These are phyloP conservation scores for Labeo rohita DNA, from an alignment of 2,113 vertebrate species.

Conservation along the genomic window DNA sequence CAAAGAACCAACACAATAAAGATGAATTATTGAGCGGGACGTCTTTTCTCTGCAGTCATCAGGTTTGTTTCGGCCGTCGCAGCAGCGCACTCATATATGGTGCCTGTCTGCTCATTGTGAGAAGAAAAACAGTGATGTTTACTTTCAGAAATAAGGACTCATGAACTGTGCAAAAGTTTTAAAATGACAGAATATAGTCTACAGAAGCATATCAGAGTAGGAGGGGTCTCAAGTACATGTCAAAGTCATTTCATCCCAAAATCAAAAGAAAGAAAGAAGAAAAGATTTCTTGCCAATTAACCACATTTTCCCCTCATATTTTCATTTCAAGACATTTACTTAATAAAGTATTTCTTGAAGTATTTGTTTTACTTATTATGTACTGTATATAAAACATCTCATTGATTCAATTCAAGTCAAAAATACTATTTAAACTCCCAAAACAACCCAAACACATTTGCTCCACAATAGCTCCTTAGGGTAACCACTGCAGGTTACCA, in stretches of 20 bases:
- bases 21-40: constrained; percentile 56
- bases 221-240: neutral
- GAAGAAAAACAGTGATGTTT: neutral
- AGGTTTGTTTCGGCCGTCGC: constrained; percentile 44
- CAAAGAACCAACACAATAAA: constrained; percentile 57
- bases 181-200: neutral
- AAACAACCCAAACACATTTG: neutral
- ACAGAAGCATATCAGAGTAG: neutral
- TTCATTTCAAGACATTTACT: neutral
- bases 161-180: neutral
- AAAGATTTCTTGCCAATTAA: no score
- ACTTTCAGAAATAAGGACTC: neutral
- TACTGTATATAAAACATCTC: neutral
- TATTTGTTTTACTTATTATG: no score
- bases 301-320: neutral
- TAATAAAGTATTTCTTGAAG: no score
- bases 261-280: neutral
- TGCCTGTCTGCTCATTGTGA: neutral
- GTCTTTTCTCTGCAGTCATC: constrained; percentile 54
- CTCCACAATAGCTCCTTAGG: neutral
- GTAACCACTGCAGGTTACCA: neutral
- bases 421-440: neutral
- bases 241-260: neutral
- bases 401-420: neutral
- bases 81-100: neutral